phyloP scores from a whole-genome alignment of 2,888 invertebrate species.

The Sinhomidia bicolor region DNA sequence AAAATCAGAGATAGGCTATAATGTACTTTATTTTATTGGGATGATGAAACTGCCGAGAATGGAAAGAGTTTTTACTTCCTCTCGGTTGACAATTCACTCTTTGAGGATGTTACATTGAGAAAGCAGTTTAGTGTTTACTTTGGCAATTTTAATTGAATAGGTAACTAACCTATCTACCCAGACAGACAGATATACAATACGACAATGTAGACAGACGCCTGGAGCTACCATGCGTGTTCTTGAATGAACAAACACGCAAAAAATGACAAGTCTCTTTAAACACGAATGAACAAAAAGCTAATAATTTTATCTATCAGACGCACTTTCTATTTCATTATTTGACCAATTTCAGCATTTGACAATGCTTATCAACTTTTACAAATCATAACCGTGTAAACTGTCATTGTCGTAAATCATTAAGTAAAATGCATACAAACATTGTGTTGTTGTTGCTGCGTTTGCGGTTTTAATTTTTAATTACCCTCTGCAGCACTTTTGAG shows the following conservation, averaged over 20 bases:
- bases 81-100: no score
- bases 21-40: no score
- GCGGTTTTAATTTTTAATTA: conserved; percentile 53
- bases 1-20: no score
- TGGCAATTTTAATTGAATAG: no score
- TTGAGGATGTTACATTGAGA: no score
- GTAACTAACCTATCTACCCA: no score
- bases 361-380: conserved; percentile 44
- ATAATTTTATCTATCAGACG: conserved; percentile 50
- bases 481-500: conserved; percentile 8
- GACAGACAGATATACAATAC: conserved; percentile 13
- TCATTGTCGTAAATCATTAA: conserved; percentile 49
- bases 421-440: conserved; percentile 28
- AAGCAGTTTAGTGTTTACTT: no score
- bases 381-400: conserved; percentile 21
- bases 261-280: conserved; percentile 27
- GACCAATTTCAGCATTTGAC: conserved; percentile 1
- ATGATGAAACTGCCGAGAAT: no score
- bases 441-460: not conserved
- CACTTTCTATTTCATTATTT: conserved; percentile 54
- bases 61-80: no score
- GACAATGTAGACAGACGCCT: conserved; percentile 28
- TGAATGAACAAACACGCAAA: not conserved
- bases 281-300: conserved; percentile 3
- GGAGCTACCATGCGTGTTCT: conserved; percentile 18